phyloP scores from a whole-genome alignment of 2,113 vertebrate species.

The Laticauda colubrina region DNA sequence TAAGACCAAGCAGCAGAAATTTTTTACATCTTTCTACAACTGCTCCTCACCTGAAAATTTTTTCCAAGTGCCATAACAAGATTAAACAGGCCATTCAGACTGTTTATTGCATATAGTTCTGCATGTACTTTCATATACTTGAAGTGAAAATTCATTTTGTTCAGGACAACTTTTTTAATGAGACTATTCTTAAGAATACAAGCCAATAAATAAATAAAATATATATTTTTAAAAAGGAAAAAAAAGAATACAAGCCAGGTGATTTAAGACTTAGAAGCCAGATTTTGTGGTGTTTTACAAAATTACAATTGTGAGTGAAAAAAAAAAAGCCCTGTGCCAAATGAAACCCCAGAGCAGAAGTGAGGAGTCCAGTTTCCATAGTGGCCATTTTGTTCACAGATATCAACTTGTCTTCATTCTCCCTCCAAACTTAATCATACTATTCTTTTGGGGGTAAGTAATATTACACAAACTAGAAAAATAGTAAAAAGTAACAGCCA shows the following conservation, averaged over 20 bases:
- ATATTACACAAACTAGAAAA: background rate
- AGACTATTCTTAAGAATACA: background rate
- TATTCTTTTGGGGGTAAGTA: background rate
- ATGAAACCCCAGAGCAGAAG: background rate
- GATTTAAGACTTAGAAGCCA: background rate
- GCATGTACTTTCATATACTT: background rate
- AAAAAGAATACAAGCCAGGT: background rate
- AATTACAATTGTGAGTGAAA: background rate
- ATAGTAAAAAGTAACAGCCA: background rate
- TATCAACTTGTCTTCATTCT: background rate
- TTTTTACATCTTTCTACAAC: background rate
- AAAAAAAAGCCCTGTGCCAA: background rate
- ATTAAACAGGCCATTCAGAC: background rate
- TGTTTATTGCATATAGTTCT: background rate
- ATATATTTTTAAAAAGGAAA: no score
- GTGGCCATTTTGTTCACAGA: background rate
- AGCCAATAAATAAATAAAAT: background rate
- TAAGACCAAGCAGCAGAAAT: background rate
- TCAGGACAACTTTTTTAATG: background rate
- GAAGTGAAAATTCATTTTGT: background rate
- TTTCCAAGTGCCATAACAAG: background rate
- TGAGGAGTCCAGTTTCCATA: background rate
- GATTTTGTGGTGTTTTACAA: background rate
- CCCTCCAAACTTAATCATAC: background rate
- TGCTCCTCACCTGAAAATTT: background rate